Evolutionary conservation across 2,113 vertebrate species (phyloP).

Genomic region (Eonycteris spelaea): DNA sequence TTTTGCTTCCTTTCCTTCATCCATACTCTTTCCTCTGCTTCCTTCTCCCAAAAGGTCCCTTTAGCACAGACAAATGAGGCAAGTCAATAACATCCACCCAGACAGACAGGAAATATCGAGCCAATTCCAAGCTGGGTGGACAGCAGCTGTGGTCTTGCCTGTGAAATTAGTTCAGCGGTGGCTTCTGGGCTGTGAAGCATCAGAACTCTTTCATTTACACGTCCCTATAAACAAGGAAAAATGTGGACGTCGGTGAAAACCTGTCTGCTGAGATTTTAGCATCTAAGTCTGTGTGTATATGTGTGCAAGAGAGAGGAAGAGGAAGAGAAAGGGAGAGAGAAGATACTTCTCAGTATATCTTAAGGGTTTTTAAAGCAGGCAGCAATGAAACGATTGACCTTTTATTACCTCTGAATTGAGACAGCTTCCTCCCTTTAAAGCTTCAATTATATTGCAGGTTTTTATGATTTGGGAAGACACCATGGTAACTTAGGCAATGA

Average conservation of each 20-base stretch:
- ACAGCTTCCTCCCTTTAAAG: conserved; percentile 73
- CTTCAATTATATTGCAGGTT: conserved; percentile 60
- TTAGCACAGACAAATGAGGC: conserved; percentile 82
- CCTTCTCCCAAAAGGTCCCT: conserved; percentile 79
- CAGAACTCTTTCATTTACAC: conserved; percentile 78
- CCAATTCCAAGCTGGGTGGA: conserved; percentile 88
- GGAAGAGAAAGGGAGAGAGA: neutral
- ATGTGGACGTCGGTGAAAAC: conserved; percentile 76
- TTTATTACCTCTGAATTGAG: conserved; percentile 78
- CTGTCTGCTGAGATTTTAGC: conserved; percentile 14
- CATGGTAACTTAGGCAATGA: conserved; percentile 71
- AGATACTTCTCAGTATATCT: neutral
- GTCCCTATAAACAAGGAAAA: conserved; percentile 71
- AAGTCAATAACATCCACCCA: conserved; percentile 83
- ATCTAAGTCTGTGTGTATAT: neutral
- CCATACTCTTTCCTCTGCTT: conserved; percentile 54
- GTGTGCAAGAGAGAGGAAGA: conserved; percentile 16
- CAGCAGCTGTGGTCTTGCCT: conserved; percentile 85
- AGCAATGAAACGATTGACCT: conserved; percentile 75
- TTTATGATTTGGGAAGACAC: conserved; percentile 76
- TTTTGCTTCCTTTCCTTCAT: conserved; percentile 16
- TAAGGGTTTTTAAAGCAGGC: conserved; percentile 63
- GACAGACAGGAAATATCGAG: conserved; percentile 88
- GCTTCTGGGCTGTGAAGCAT: conserved; percentile 77
- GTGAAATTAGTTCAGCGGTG: conserved; percentile 77